Evolutionary conservation across 1,140 invertebrate genomes (phyloP).

Genomic region (Panagrolaimus sp.): DNA sequence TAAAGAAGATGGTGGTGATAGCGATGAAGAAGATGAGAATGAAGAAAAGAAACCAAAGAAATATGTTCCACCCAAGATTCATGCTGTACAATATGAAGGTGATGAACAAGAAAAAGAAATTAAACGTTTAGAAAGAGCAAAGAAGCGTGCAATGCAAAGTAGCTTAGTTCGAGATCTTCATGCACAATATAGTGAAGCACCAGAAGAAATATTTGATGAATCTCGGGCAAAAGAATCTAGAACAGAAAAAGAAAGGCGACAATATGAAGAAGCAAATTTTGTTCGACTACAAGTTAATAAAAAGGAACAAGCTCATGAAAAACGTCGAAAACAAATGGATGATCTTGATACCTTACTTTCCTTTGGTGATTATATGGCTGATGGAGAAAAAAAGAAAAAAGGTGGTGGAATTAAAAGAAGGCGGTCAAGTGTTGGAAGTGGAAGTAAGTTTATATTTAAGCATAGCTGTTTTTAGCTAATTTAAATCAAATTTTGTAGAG

Average conservation of each 20-base stretch:
- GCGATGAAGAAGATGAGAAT: conserved; percentile 33
- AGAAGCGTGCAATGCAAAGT: conserved; percentile 73
- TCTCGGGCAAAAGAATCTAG: conserved; percentile 61
- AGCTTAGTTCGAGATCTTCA: conserved; percentile 80
- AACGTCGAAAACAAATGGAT: conserved; percentile 69
- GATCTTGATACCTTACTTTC: conserved; percentile 70
- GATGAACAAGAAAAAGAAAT: conserved; percentile 68
- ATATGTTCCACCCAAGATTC: conserved; percentile 51
- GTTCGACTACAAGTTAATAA: conserved; percentile 78
- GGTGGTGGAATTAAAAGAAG: background rate
- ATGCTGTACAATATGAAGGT: conserved; percentile 52
- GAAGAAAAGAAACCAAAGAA: conserved; percentile 61
- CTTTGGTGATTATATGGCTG: conserved; percentile 57
- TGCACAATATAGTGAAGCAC: conserved; percentile 84
- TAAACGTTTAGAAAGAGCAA: conserved; percentile 70
- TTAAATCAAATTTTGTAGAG: no score
- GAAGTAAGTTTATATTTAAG: no score
- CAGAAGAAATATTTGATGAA: conserved; percentile 73
- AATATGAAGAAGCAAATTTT: conserved; percentile 84
- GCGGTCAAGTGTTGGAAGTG: background rate
- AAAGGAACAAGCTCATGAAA: conserved; percentile 73
- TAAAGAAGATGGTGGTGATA: conserved; percentile 54
- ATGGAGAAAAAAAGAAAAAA: conserved; percentile 21
- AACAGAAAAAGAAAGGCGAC: conserved; percentile 52
- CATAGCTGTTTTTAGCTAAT: no score